phyloP scores from a whole-genome alignment of 1,140 invertebrate species.

The Dendrolimus punctatus region DNA sequence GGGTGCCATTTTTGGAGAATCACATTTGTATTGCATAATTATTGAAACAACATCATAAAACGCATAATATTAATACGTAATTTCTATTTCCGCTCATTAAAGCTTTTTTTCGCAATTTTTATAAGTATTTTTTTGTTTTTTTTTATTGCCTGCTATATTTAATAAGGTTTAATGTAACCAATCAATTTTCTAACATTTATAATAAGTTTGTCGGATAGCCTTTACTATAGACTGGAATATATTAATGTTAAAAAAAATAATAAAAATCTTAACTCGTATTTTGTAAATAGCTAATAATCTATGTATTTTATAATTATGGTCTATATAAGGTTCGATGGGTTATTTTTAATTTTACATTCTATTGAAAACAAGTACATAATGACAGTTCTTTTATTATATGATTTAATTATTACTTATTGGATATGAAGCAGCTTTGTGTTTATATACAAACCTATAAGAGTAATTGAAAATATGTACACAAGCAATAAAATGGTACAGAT shows the following conservation, averaged over 20 bases:
- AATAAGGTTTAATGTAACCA: slow-evolving; percentile 51
- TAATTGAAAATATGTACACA: too few relatives aligned
- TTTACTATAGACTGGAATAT: slow-evolving; percentile 71
- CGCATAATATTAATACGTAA: slow-evolving; percentile 20
- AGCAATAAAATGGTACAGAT: too few relatives aligned
- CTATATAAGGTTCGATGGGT: slow-evolving; percentile 69
- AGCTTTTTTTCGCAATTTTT: slow-evolving; percentile 20
- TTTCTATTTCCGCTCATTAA: slow-evolving; percentile 15
- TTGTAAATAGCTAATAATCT: slow-evolving; percentile 70
- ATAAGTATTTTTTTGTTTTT: slow-evolving; percentile 32
- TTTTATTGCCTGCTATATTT: slow-evolving; percentile 63
- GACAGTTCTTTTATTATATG: too few relatives aligned
- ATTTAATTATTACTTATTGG: too few relatives aligned
- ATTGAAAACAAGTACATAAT: too few relatives aligned
- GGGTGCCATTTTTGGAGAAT: slow-evolving; percentile 47
- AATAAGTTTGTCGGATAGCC: slow-evolving; percentile 68
- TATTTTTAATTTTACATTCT: slow-evolving; percentile 70
- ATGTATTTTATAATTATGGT: slow-evolving; percentile 69
- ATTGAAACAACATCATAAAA: slow-evolving; percentile 17
- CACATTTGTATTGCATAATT: slow-evolving; percentile 43
- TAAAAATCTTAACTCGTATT: slow-evolving; percentile 67
- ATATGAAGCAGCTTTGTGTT: too few relatives aligned
- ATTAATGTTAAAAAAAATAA: slow-evolving; percentile 58
- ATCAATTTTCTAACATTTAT: slow-evolving; percentile 58
- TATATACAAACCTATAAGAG: too few relatives aligned